Conservation (phyloP, 2,113 vertebrate species). For the Semnornis frantzii region DNA sequence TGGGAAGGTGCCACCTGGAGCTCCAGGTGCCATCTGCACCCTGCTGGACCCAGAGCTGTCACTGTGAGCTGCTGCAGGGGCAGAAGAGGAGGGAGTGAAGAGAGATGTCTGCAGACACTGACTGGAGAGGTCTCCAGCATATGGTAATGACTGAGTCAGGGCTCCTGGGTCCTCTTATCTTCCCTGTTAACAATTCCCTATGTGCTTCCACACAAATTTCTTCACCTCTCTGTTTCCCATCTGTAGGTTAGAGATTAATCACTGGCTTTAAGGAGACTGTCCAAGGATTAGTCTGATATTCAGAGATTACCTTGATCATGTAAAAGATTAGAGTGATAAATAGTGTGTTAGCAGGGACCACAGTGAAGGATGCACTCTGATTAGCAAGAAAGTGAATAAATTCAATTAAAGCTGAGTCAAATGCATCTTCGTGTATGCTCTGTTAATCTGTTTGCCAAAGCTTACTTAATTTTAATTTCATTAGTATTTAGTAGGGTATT, state of each 20-base stretch:
- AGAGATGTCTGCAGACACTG: constrained; percentile 53
- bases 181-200: not conserved
- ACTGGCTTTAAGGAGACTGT: constrained; percentile 35
- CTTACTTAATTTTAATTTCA: constrained; percentile 62
- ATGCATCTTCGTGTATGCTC: constrained; percentile 31
- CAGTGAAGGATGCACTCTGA: not conserved
- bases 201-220: constrained; percentile 14
- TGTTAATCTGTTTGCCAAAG: constrained; percentile 58
- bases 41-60: not conserved
- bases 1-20: not conserved
- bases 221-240: constrained; percentile 41
- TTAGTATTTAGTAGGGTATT: constrained; percentile 58
- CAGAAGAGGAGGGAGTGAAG: constrained; percentile 7
- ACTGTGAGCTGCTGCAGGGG: not conserved
- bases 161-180: constrained; percentile 50
- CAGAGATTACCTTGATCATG: not conserved
- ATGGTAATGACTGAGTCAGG: constrained; percentile 51
- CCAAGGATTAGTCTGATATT: constrained; percentile 24
- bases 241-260: constrained; percentile 42
- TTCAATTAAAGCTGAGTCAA: constrained; percentile 39
- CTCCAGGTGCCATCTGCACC: not conserved
- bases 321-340: constrained; percentile 37
- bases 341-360: not conserved
- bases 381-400: constrained; percentile 43
- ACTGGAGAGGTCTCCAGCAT: constrained; percentile 38